Conservation (phyloP, 2,113 vertebrate genomes). For the Cochlearius cochlearius region DNA sequence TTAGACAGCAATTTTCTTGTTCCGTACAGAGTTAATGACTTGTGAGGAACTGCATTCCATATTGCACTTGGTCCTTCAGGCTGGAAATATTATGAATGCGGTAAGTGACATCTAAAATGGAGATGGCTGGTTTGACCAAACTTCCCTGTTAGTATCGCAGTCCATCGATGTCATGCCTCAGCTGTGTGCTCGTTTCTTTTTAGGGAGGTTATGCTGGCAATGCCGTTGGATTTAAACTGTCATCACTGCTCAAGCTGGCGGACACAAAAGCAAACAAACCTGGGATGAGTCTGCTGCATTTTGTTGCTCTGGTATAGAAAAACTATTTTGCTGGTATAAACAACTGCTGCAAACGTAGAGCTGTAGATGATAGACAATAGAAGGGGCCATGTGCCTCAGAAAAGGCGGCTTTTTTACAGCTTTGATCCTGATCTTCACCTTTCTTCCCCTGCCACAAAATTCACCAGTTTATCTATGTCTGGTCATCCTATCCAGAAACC, state of each 20-base stretch:
- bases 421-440: not conserved
- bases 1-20: constrained; percentile 33
- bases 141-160: not conserved
- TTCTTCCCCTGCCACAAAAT: not conserved
- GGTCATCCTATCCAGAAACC: not conserved
- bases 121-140: not conserved
- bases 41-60: constrained; percentile 96
- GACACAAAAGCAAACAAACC: constrained; percentile 98
- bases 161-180: not conserved
- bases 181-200: constrained; percentile 40
- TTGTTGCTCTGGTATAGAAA: constrained; percentile 91
- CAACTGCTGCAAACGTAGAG: not conserved
- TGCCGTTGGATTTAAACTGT: constrained; percentile 95
- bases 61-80: constrained; percentile 94
- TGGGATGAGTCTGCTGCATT: constrained; percentile 96
- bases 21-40: constrained; percentile 85
- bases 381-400: not conserved
- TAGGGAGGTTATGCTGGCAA: constrained; percentile 98
- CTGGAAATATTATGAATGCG: constrained; percentile 98
- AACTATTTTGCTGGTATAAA: not conserved
- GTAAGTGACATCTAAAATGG: constrained; percentile 74
- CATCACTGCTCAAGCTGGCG: constrained; percentile 92
- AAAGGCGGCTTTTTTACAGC: not conserved
- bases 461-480: not conserved
- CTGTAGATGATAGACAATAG: not conserved